phyloP scores from a whole-genome alignment of 1,140 invertebrate species.

The Sycophaga agraensis region DNA sequence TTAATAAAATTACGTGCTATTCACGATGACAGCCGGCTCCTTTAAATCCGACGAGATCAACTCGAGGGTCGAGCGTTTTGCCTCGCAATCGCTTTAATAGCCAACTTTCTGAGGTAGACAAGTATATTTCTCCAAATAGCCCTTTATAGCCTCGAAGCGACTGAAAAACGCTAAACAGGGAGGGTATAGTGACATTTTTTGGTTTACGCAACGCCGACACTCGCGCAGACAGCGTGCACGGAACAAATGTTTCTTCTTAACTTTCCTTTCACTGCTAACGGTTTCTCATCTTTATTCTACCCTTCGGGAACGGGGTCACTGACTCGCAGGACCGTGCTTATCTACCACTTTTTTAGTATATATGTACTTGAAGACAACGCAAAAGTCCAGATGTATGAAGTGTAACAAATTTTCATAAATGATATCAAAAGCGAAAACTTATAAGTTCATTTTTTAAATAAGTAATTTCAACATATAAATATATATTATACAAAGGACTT shows the following conservation, averaged over 20 bases:
- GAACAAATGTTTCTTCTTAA: no score
- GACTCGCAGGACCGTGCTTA: neutral
- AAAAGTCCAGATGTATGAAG: no score
- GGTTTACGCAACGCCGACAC: neutral
- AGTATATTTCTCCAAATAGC: conserved; percentile 58
- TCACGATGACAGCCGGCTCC: neutral
- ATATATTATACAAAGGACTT: neutral
- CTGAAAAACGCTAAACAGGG: conserved; percentile 47
- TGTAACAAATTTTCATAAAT: no score
- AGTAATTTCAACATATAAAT: neutral
- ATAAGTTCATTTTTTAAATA: no score
- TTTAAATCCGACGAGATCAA: neutral
- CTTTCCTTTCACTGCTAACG: no score
- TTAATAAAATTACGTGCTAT: conserved; percentile 1
- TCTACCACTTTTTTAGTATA: no score
- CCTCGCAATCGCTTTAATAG: conserved; percentile 47
- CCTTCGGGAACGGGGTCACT: conserved; percentile 32
- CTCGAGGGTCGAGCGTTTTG: neutral
- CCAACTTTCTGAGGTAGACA: conserved; percentile 55
- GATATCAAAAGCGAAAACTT: no score
- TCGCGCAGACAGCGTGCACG: no score
- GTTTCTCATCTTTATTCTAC: conserved; percentile 29
- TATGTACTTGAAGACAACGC: no score
- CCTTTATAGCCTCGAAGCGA: conserved; percentile 46
- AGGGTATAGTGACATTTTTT: conserved; percentile 3